phyloP scores from a whole-genome alignment of 2,113 vertebrate species.

The Pongo abelii region DNA sequence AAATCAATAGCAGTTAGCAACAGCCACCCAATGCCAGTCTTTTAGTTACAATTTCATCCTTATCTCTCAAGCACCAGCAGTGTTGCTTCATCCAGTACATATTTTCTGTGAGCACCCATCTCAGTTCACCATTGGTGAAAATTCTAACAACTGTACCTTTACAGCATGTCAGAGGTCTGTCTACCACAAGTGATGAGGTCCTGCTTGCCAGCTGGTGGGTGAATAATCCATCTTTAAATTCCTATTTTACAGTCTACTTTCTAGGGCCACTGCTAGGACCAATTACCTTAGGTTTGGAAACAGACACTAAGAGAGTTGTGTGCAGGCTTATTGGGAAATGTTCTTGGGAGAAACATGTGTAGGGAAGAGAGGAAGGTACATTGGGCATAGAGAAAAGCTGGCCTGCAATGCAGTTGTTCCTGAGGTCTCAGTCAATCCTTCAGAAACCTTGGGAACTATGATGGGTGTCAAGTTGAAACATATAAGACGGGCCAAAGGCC shows the following conservation, averaged over 20 bases:
- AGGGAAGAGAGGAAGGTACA: background rate
- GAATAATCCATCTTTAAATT: background rate
- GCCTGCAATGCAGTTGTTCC: rapidly evolving
- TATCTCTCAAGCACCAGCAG: background rate
- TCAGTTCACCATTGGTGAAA: background rate
- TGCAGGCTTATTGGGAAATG: background rate
- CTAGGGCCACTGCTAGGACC: background rate
- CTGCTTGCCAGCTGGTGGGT: background rate
- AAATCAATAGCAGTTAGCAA: background rate
- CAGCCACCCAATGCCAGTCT: background rate
- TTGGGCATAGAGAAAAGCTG: background rate
- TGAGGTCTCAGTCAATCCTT: background rate
- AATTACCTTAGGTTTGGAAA: background rate
- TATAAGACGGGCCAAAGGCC: background rate
- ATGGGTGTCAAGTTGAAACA: background rate
- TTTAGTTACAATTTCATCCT: background rate
- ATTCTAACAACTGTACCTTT: background rate
- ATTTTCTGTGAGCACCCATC: background rate
- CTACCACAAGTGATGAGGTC: background rate
- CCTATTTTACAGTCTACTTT: background rate
- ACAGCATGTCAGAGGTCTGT: background rate
- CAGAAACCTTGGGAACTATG: background rate
- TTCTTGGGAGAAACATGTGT: background rate
- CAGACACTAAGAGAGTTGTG: background rate
- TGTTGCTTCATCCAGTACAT: background rate